Base-by-base conservation (phyloP, 2,113 vertebrate species). In the Marcusenius ussheri region DNA sequence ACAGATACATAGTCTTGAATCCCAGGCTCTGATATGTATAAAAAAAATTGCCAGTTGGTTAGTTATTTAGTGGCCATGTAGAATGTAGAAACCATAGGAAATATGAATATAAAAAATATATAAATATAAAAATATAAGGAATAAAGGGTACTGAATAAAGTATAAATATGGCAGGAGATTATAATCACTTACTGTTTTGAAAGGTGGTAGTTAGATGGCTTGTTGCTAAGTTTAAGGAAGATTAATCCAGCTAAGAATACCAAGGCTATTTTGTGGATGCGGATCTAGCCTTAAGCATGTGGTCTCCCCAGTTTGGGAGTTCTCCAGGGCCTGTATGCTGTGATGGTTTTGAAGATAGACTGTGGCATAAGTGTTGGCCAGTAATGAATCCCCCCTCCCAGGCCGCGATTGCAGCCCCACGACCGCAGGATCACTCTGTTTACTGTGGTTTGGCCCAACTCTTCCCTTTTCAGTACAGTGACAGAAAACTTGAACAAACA, bases 401-500 rank as follows among this genome's bases (percentile, higher is more conserved):
- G 89, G 89, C 92, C 93, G 19, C 90, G 92, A 94, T 87, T 95
- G 90, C 91, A 88, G 91, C 89, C 91, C 94, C 92, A 90, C 95
- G 90, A 90, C 89, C 87, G 46, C 3, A 88, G 83, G 89, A 93
- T 58, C 94, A 92, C 94, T 87, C 93, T 93, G 90, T 93, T 95
- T 93, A 92, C 93, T 94, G 94, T 93, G 95, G 95, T 94, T 93
- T 94, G 91, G 92, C 92, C 35, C 87, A n/a, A 17, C 17, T 62
- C 39, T 42, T 45, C 89, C 87, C 92, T 93, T 94, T 95, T 95
- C 19, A 90, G 47, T 90, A 88, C 42, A 93, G 92, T 91, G 92
- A 92, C 91, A 91, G 87, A 95, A 94, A 94, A 93, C 93, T 94
- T 91, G 88, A 62, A 66, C 56, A 45, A 62, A 88, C 87, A 66